Percentiles rank a stretch among this genome's conserved stretches.
These are phyloP conservation scores for Venustaconcha ellipsiformis DNA, from an alignment of 1,140 invertebrate genomes.

Conservation along the genomic window DNA sequence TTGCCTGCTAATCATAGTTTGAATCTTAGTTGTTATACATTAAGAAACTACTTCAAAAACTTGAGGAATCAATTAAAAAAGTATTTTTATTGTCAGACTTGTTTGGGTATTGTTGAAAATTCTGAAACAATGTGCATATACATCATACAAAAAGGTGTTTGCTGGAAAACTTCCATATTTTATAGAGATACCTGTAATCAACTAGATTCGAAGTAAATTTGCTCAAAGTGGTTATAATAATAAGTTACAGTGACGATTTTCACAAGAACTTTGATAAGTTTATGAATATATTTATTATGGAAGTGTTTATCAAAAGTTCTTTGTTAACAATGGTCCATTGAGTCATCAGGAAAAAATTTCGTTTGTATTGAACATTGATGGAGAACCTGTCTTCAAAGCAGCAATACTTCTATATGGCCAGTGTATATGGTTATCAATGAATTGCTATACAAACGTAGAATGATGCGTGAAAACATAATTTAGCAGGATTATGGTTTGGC, in stretches of 20 bases:
- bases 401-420: conserved; percentile 29
- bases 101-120: background rate
- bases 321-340: too few species aligned
- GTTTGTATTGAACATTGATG: conserved; percentile 27
- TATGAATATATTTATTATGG: conserved; percentile 17
- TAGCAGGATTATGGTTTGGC: conserved; percentile 31
- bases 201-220: background rate
- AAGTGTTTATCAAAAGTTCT: too few species aligned
- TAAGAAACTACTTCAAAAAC: background rate
- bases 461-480: conserved; percentile 29
- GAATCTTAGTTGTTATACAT: background rate
- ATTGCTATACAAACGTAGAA: conserved; percentile 16
- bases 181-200: background rate
- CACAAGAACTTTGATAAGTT: background rate
- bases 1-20: background rate
- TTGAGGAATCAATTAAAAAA: conserved; percentile 5
- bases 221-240: background rate
- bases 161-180: background rate
- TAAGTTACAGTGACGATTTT: background rate
- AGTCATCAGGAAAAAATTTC: too few species aligned
- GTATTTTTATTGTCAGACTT: background rate
- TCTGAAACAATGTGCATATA: background rate
- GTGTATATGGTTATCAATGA: conserved; percentile 26
- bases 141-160: too few species aligned
- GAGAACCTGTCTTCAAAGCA: conserved; percentile 20